Percentiles rank a stretch among this genome's conserved stretches.
phyloP scores from a whole-genome alignment of 2,888 invertebrate genomes.

The Cryptus armator region DNA sequence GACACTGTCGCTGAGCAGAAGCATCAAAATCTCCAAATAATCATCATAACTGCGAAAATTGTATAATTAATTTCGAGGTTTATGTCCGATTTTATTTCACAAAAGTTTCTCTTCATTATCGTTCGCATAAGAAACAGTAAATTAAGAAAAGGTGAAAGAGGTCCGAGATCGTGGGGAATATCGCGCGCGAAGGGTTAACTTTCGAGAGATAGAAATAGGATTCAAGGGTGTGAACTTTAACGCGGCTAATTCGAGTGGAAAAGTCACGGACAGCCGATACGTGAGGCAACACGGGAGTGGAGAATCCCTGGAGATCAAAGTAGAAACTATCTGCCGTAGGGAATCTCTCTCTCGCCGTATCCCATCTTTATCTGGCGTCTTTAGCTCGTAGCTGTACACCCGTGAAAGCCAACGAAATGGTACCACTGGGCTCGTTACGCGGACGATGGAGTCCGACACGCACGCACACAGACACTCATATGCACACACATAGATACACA shows the following conservation, averaged over 20 bases:
- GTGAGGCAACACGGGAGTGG: slow-evolving; percentile 1
- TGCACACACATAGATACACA: not conserved
- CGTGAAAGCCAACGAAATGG: slow-evolving; percentile 61
- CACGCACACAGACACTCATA: not conserved
- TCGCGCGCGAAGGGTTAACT: not conserved
- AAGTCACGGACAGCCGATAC: slow-evolving; percentile 7
- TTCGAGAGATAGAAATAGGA: not conserved
- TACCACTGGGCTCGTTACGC: slow-evolving; percentile 59
- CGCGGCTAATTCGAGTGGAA: slow-evolving; percentile 20
- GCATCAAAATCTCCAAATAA: no score
- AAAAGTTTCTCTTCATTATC: no score
- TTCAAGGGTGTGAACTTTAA: slow-evolving; percentile 19
- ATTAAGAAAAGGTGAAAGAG: no score
- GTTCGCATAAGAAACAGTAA: no score
- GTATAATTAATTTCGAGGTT: no score
- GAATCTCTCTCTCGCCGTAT: not conserved
- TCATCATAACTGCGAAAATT: no score
- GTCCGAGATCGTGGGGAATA: not conserved
- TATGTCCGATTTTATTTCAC: no score
- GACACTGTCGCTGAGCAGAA: no score
- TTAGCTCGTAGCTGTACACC: slow-evolving; percentile 27
- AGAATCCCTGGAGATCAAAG: slow-evolving; percentile 21
- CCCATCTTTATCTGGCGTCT: not conserved
- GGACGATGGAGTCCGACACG: slow-evolving; percentile 49
- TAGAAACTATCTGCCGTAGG: not conserved